Conservation (phyloP, 2,797 vertebrate genomes). For the Pelobates cultripes region DNA sequence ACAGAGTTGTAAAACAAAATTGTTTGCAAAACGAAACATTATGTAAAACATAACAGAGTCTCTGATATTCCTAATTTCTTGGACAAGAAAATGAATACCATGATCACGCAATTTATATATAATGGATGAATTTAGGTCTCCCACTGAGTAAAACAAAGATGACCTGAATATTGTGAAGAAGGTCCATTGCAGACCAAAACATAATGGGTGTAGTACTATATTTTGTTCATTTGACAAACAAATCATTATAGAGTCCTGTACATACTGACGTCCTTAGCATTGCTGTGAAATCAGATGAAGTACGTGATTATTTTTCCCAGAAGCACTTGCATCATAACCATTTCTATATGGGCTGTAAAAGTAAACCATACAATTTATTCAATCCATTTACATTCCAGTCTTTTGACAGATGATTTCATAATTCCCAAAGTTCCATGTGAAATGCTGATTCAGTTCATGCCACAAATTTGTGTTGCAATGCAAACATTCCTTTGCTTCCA, state of each 20-base stretch:
- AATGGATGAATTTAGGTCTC: background rate
- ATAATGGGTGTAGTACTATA: background rate
- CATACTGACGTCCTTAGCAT: background rate
- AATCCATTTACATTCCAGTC: conserved; percentile 3
- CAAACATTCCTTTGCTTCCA: background rate
- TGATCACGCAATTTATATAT: background rate
- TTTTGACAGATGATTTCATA: background rate
- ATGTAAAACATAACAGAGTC: conserved; percentile 11
- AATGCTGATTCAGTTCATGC: background rate
- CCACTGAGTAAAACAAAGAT: background rate
- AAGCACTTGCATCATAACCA: background rate
- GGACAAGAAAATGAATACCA: conserved; percentile 28
- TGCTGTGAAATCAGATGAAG: background rate
- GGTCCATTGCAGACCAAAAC: background rate
- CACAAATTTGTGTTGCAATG: background rate
- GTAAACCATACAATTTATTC: background rate
- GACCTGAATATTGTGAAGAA: background rate
- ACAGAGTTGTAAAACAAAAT: conserved; percentile 41
- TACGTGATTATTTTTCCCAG: conserved; percentile 3
- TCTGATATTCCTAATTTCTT: conserved; percentile 18
- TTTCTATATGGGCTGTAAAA: conserved; percentile 5
- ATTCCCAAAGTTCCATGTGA: background rate
- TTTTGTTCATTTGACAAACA: background rate
- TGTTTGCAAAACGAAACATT: conserved; percentile 10
- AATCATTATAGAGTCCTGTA: background rate